A percentile compares a stretch with the other conserved stretches of the same genome.
Evolutionary conservation across 2,113 vertebrate species (phyloP).

Genomic region (Actenoides lindsayi): DNA sequence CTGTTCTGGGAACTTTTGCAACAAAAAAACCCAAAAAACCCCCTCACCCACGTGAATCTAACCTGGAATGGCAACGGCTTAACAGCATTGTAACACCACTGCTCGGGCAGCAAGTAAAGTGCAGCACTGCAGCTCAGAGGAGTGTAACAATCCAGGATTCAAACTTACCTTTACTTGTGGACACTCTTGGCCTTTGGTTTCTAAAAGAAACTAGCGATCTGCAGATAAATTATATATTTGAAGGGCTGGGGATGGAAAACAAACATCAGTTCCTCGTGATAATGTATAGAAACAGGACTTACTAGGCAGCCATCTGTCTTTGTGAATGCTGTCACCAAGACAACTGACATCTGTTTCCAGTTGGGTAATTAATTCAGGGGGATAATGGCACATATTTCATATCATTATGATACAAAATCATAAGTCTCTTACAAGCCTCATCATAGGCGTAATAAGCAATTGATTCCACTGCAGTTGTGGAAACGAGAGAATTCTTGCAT

Average conservation of each 20-base stretch:
- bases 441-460: not conserved
- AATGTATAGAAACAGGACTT: not conserved
- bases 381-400: not conserved
- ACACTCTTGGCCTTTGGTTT: not conserved
- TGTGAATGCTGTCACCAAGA: slow-evolving; percentile 5
- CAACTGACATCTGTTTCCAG: slow-evolving; percentile 1
- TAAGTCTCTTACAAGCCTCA: not conserved
- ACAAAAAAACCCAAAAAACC: no score
- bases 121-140: not conserved
- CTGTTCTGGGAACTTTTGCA: not conserved
- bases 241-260: not conserved
- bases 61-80: not conserved
- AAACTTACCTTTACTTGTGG: not conserved
- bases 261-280: not conserved
- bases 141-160: not conserved
- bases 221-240: not conserved
- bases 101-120: not conserved
- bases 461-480: not conserved
- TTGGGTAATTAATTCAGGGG: not conserved
- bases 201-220: not conserved
- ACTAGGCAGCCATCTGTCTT: not conserved
- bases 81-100: fast-evolving
- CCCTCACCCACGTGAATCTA: not conserved
- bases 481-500: not conserved
- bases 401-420: not conserved